Base-by-base conservation (phyloP, 2,888 invertebrate species). In the Hydropsyche betteni region DNA sequence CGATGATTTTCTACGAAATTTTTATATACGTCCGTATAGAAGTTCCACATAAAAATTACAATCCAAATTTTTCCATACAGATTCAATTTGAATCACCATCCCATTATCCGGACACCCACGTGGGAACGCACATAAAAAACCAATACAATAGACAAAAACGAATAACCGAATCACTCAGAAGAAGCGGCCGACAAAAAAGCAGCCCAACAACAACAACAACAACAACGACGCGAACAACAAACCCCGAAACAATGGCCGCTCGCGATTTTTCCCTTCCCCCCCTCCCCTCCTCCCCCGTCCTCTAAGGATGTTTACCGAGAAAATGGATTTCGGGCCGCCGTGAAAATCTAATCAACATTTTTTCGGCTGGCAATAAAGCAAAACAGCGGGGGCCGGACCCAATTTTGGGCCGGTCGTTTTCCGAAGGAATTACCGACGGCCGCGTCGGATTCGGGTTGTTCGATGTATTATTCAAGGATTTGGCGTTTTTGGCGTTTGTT, bases 141-240 rank as follows among this genome's bases (percentile, higher is more conserved):
- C 55, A 55, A 55, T 8, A 38, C 33, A 69, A 76, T 68, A 71
- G 76, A 71, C 74, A 75, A 77, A 70, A 75, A 75, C 77, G 74
- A 77, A 75, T 75, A 77, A 77, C 75, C 75, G 77, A 77, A 75
- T 74, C 75, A 61, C 68, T 77, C 50, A 69, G 72, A 68, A 44
- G 33, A 68, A 68, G 55, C 16, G 68, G 51, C 14, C 50, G 68
- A 68, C 50, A 50, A 16, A 44, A 14, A 71, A 14, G 69, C 6
- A 55, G 55, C 5, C 1, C 5, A 44, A 44, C 44, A 7, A 6
- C 44, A 44, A 44, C 7, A 44, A 44, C 44, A 44, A 44, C 44
- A 44, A 44, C 44, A 44, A 44, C 44, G 3, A 44, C 44, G 10
- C 6, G 12, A 44, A 14, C 52, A 14, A 34, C 6, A 55, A n/a